phyloP scores from a whole-genome alignment of 1,140 invertebrate species.

The Tetramorium simillimum region DNA sequence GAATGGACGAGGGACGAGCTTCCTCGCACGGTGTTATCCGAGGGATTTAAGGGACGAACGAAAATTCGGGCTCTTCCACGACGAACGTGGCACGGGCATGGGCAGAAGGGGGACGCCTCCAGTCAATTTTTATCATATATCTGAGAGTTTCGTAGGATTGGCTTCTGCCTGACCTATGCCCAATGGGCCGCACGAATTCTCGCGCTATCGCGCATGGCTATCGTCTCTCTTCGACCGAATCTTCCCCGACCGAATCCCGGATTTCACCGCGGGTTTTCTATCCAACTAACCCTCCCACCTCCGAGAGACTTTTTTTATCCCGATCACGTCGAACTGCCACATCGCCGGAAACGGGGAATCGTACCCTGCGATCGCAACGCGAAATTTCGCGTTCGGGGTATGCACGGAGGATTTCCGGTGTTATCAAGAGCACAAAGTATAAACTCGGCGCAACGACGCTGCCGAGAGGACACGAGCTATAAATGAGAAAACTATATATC shows the following conservation, averaged over 20 bases:
- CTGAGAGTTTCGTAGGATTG: constrained; percentile 82
- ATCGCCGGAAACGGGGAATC: constrained; percentile 56
- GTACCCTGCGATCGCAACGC: constrained; percentile 55
- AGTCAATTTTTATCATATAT: constrained; percentile 84
- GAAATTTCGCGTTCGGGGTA: constrained; percentile 40
- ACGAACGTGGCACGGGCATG: constrained; percentile 24
- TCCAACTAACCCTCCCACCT: neutral
- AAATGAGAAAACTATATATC: constrained; percentile 3
- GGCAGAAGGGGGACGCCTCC: constrained; percentile 66
- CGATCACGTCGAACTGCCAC: constrained; percentile 41
- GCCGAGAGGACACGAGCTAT: neutral
- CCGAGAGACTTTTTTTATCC: neutral
- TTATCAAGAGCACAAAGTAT: constrained; percentile 11
- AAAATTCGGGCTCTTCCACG: constrained; percentile 71
- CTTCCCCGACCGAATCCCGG: constrained; percentile 60
- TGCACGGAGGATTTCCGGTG: constrained; percentile 58
- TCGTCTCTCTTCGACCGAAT: constrained; percentile 71
- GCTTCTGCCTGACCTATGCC: constrained; percentile 84
- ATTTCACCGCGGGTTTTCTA: constrained; percentile 62
- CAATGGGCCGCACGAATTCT: constrained; percentile 82
- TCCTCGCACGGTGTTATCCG: constrained; percentile 74
- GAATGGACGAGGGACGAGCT: constrained; percentile 64
- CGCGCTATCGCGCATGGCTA: constrained; percentile 79
- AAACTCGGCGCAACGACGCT: neutral
- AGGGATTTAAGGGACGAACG: constrained; percentile 79